phyloP scores from a whole-genome alignment of 2,113 vertebrate species.

The Acrocephalus arundinaceus region DNA sequence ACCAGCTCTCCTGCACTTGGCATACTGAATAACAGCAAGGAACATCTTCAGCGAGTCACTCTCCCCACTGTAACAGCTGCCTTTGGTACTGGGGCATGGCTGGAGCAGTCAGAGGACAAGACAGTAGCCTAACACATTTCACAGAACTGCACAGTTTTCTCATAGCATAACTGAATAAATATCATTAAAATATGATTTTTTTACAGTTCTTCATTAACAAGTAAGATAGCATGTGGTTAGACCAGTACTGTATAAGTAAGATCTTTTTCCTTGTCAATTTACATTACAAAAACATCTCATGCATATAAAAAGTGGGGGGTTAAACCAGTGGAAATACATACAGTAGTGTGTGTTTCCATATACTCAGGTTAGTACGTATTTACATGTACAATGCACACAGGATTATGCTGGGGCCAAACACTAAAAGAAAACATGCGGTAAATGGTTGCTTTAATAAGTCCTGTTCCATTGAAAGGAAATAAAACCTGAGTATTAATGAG shows the following conservation, averaged over 20 bases:
- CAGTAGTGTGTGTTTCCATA: conserved; percentile 17
- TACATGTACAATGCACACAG: conserved; percentile 70
- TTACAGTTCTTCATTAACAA: conserved; percentile 25
- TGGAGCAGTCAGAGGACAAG: not conserved
- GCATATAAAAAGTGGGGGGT: conserved; percentile 37
- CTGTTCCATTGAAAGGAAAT: conserved; percentile 89
- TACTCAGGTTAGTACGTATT: conserved; percentile 70
- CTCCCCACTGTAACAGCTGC: not conserved
- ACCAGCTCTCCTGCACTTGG: not conserved
- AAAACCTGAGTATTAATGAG: conserved; percentile 94
- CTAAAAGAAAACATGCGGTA: conserved; percentile 82
- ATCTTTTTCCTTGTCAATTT: conserved; percentile 58
- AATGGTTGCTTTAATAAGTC: conserved; percentile 90
- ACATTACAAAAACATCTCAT: conserved; percentile 65
- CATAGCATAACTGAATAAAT: conserved; percentile 1
- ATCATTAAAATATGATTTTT: not conserved
- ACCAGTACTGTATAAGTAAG: not conserved
- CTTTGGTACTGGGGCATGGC: not conserved
- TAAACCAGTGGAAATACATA: conserved; percentile 28
- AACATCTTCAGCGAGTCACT: not conserved
- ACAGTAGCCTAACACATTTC: not conserved
- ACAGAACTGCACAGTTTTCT: not conserved
- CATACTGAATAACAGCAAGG: not conserved
- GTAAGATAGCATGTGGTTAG: conserved; percentile 17
- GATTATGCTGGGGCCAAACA: conserved; percentile 66